Evolutionary conservation across 2,113 vertebrate genomes (phyloP).

Genomic region (Arizona elegans): DNA sequence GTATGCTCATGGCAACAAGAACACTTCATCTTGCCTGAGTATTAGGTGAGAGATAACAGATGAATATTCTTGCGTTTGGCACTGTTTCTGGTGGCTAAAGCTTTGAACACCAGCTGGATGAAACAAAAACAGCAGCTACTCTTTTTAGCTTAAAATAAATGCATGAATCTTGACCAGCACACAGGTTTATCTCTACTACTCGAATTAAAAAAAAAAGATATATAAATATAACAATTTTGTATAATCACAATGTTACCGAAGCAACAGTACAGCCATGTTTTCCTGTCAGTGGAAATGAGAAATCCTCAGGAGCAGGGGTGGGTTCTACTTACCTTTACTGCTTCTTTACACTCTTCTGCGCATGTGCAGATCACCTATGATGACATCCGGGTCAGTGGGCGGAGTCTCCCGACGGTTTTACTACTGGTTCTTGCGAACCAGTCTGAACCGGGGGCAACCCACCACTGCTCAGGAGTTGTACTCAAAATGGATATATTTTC

Average conservation of each 20-base stretch:
- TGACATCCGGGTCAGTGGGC: no score
- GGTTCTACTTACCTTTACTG: no score
- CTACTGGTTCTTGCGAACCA: no score
- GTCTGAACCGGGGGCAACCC: no score
- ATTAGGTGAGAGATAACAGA: slow-evolving; percentile 38
- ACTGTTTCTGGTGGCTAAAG: slow-evolving; percentile 50
- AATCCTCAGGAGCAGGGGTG: no score
- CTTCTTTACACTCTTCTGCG: no score
- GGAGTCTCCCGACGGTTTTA: no score
- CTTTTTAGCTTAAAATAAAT: slow-evolving; percentile 9
- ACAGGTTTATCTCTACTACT: background rate
- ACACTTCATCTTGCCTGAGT: slow-evolving; percentile 20
- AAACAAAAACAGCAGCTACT: background rate
- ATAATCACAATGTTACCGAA: background rate
- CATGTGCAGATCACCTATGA: no score
- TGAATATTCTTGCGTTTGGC: slow-evolving; percentile 56
- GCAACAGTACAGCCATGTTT: background rate
- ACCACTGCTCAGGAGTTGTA: background rate
- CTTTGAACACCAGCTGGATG: slow-evolving; percentile 43
- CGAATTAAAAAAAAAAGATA: background rate
- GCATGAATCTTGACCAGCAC: slow-evolving; percentile 27
- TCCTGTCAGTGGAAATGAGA: background rate
- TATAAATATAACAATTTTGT: background rate
- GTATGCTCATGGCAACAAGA: slow-evolving; percentile 34
- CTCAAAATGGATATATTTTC: background rate